Base-by-base conservation (phyloP, 1,140 invertebrate genomes). In the Fopius arisanus region DNA sequence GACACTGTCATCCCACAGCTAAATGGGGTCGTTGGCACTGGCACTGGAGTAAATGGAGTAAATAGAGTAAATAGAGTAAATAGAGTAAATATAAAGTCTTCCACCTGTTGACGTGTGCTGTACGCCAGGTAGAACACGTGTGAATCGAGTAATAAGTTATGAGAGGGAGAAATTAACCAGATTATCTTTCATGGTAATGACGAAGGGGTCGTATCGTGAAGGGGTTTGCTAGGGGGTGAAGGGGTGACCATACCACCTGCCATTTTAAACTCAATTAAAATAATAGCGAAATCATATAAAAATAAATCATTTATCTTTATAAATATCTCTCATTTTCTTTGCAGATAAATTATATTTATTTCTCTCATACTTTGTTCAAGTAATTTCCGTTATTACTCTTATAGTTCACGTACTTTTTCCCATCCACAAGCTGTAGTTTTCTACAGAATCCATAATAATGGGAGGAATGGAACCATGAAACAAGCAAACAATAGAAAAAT, bases 401-500 rank as follows among this genome's bases (percentile, higher is more conserved):
- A 77, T 78, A 79, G 76, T 80, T 81, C 78, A 80, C 66, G 66
- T 75, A 70, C 65, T 77, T 78, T 68, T 74, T 75, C 43, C 62
- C 41, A 71, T 70, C 40, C 31, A 33, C 48, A 37, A 33, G 28
- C 28, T 14, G 69, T 66, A 78, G 67, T 77, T 80, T 84, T 83
- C 83, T 79, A 72, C 76, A 77, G 80, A 83, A 85, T 86, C 79
- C 80, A 65, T 83, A 87, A 86, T 84, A 81, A 78, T 14, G 41
- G 23, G 23, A n/a, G 19, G 9, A 14, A 28, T 33, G n/a, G 10
- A 31, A 31, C 21, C 14, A 33, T 26, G 37, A 26, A 19, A 19
- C 33, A 67, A 19, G 16, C 84, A 85, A 87, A 87, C 84, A 86
- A 87, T 86, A 86, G 77, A 84, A 82, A 87, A 87, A 87, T 87